Evolutionary conservation across 2,113 vertebrate genomes (phyloP).

Genomic region (Panthera uncia): DNA sequence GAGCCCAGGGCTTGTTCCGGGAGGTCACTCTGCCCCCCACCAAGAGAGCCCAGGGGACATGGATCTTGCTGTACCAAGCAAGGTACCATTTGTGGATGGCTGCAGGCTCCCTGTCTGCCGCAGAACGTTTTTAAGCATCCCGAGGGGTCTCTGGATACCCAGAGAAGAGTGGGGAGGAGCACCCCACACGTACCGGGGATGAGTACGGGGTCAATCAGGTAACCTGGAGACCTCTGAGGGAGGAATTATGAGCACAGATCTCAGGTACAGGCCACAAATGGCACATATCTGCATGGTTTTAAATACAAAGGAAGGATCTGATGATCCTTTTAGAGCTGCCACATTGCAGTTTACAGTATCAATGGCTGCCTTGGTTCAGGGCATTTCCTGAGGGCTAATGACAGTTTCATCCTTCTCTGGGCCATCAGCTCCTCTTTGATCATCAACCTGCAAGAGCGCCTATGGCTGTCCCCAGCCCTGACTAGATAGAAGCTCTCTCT

Average conservation of each 20-base stretch:
- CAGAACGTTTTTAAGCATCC: background rate
- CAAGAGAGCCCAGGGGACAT: background rate
- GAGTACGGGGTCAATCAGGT: background rate
- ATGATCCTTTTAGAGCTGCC: background rate
- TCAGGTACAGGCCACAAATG: background rate
- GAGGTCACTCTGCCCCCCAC: background rate
- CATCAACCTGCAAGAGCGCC: background rate
- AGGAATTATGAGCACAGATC: background rate
- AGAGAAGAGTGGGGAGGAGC: accelerated
- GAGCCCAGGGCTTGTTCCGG: background rate
- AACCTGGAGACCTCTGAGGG: background rate
- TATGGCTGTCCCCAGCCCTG: background rate
- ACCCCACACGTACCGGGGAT: background rate
- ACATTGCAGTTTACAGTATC: background rate
- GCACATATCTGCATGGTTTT: background rate
- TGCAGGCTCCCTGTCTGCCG: background rate
- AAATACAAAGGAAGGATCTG: background rate
- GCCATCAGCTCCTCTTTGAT: background rate
- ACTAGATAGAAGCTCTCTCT: background rate
- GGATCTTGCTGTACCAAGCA: background rate
- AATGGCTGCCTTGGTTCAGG: background rate
- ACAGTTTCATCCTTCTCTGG: background rate
- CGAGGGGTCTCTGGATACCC: background rate
- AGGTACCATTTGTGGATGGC: background rate
- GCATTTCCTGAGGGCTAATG: background rate